Conservation (phyloP, 2,113 vertebrate genomes). For the Patagioenas fasciata region DNA sequence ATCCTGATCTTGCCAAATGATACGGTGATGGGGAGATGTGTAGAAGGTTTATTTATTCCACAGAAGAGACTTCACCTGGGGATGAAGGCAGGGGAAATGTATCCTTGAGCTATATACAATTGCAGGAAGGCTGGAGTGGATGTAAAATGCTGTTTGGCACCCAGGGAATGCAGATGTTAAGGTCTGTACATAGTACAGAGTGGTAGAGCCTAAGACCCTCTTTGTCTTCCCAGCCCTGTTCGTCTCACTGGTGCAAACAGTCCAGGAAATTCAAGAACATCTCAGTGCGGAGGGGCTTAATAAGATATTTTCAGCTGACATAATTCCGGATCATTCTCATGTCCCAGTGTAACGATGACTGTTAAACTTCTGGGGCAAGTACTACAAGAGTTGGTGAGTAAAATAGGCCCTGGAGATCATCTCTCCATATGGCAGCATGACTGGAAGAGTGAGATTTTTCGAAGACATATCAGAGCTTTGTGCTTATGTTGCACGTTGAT, state of each 20-base stretch:
- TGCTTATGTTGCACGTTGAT: background rate
- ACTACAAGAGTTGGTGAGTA: background rate
- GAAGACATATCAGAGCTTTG: background rate
- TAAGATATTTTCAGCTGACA: background rate
- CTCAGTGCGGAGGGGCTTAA: background rate
- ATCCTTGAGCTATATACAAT: background rate
- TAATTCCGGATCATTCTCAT: background rate
- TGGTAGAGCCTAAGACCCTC: background rate
- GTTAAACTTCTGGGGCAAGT: background rate
- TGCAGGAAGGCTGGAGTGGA: background rate
- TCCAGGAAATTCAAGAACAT: background rate
- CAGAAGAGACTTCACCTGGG: background rate
- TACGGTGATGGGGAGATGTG: background rate
- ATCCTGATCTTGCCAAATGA: slow-evolving; percentile 7
- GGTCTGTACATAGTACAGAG: background rate
- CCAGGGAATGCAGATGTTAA: background rate
- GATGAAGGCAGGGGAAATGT: background rate
- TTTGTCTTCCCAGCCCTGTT: background rate
- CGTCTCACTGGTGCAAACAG: background rate
- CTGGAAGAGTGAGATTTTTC: background rate
- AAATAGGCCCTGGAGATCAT: background rate
- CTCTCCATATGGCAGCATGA: background rate
- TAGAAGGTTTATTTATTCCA: background rate
- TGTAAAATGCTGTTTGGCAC: background rate
- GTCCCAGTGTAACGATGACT: background rate